Base-by-base conservation (phyloP, 30 jellyfish, hydroid and myxozoan species). In the Morbakka virulenta region DNA sequence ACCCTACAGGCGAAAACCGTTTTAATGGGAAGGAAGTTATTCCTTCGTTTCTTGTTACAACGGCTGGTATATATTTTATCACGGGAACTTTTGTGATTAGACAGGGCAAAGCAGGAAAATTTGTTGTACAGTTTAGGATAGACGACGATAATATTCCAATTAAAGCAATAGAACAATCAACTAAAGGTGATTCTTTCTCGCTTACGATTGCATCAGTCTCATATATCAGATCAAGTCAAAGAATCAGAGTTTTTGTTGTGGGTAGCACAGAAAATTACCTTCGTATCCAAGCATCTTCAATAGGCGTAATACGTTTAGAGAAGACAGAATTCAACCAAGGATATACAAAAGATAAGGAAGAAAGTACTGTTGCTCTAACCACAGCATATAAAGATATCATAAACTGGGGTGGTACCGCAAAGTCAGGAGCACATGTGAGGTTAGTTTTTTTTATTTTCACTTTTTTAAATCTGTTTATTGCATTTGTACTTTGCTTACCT, bases 301-400 rank as follows among this genome's bases (percentile, higher is more conserved):
- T 85, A 64, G 73, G 95, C 24, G 32, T 74, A 24, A 78, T 91
- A 13, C 84, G 84, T 47, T 64, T 91, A 25, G 96, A 84, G 29
- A 83, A 73, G 24, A 96, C 84, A 53, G 83, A 84, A 25, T 87
- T 71, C 17, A 69, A 74, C 50, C 98, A 96, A 21, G 95, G 96
- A 14, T 31, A 82, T 51, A 86, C 83, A 41, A 83, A 72, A 32
- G 97, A 89, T 36, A 80, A 89, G 53, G 41, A 57, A 2, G 89
- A 72, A 1, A 28, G 87, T 1, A 21, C 79, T 22, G 62, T 53
- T 50, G 76, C 62, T 47, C 48, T 85, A 41, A 80, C 52, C 51
- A 69, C 64, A 31, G 63, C 28, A 0, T 6, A 17, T 17, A 41
- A 17, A 41, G 57, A 41, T 41, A 50, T 89, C 4, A 32, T 68